Conservation (phyloP, 2,113 vertebrate species). For the Gadus chalcogrammus region DNA sequence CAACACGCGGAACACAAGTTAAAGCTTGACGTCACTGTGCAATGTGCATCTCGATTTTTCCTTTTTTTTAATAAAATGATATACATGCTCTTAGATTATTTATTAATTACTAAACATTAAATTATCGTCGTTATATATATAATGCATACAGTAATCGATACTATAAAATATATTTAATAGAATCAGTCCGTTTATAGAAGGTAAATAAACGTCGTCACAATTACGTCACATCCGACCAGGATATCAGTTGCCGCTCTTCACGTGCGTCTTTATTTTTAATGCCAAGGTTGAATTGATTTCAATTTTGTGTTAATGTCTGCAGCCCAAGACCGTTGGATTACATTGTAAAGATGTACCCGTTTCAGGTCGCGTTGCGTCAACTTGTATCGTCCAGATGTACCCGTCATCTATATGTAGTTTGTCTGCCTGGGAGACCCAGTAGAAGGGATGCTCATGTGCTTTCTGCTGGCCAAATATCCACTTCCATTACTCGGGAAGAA, state of each 20-base stretch:
- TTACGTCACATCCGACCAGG: slow-evolving; percentile 48
- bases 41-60: too few species aligned
- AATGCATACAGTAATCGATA: too few species aligned
- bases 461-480: too few species aligned
- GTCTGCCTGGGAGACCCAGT: background rate
- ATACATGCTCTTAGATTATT: background rate
- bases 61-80: background rate
- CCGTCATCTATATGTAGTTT: background rate
- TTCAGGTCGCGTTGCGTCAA: background rate
- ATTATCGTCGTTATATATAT: background rate
- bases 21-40: too few species aligned
- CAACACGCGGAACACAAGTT: too few species aligned
- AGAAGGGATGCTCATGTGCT: background rate
- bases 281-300: slow-evolving; percentile 16
- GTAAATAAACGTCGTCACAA: background rate
- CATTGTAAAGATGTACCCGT: slow-evolving; percentile 39
- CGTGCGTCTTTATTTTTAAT: slow-evolving; percentile 3
- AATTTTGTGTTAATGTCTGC: background rate
- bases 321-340: background rate
- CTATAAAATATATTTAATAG: background rate
- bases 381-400: background rate
- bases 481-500: background rate
- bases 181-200: background rate
- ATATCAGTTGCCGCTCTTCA: background rate
- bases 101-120: too few species aligned